A percentile compares a stretch with the other conserved stretches of the same genome.
phyloP scores from a whole-genome alignment of 2,113 vertebrate genomes.

The Pipa parva region DNA sequence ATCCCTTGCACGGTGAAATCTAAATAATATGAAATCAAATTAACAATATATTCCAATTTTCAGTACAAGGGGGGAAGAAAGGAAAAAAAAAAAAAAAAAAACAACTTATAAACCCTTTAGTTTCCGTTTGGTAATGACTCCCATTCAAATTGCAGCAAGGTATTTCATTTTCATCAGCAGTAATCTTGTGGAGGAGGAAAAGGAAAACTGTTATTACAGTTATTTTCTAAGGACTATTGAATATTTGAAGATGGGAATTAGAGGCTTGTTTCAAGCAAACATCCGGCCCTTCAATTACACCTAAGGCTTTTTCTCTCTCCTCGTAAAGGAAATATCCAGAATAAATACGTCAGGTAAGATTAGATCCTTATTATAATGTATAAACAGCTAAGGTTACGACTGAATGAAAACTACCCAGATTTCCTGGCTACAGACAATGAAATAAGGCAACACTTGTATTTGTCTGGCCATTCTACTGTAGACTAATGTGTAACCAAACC shows the following conservation, averaged over 20 bases:
- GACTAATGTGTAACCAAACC: no score
- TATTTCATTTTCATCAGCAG: conserved; percentile 12
- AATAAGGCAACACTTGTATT: no score
- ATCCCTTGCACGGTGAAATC: no score
- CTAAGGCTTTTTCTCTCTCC: conserved; percentile 26
- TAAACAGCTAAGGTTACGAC: neutral
- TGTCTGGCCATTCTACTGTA: no score
- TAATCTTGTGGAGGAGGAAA: conserved; percentile 24
- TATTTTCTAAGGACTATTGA: conserved; percentile 39
- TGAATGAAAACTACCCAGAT: neutral
- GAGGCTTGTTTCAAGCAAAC: conserved; percentile 30
- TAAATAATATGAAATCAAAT: no score
- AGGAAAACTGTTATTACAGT: conserved; percentile 29
- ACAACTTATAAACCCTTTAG: no score
- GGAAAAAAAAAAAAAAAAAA: no score
- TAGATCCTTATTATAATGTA: conserved; percentile 24
- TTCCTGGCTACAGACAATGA: no score
- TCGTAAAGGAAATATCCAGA: conserved; percentile 23
- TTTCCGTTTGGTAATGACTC: no score
- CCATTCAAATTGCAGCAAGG: neutral
- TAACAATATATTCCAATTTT: no score
- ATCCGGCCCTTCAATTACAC: conserved; percentile 37
- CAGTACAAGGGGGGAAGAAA: no score
- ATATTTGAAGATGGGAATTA: conserved; percentile 40
- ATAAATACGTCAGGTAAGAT: conserved; percentile 30